Percentiles rank a stretch among this genome's conserved stretches.
These are phyloP conservation scores for Patiria miniata DNA, from an alignment of 35 echinoderm and acorn worm genomes.

Conservation along the genomic window DNA sequence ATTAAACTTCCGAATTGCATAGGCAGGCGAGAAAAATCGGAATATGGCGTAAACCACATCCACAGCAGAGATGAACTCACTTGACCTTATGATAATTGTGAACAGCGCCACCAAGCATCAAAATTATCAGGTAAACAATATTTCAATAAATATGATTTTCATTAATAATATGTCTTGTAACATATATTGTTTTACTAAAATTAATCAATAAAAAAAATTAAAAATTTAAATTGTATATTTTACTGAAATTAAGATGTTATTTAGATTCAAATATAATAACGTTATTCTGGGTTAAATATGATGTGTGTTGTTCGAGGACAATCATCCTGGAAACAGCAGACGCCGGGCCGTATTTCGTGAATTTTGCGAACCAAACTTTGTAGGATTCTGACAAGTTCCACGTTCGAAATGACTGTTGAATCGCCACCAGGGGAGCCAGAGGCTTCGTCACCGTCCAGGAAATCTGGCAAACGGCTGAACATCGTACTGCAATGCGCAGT, in stretches of 20 bases:
- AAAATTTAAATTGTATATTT: not conserved
- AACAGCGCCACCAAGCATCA: constrained; percentile 9
- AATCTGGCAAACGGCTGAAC: constrained; percentile 74
- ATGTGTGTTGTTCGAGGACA: not conserved
- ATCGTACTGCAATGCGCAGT: constrained; percentile 83
- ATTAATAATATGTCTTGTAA: too few relatives aligned
- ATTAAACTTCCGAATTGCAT: too few relatives aligned
- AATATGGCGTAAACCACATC: constrained; percentile 14
- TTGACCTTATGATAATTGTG: not conserved
- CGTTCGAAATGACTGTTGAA: constrained; percentile 53
- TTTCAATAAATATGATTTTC: too few relatives aligned
- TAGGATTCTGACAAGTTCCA: not conserved
- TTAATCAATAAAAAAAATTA: not conserved
- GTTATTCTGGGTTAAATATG: not conserved
- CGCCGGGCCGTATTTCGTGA: not conserved
- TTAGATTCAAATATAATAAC: not conserved
- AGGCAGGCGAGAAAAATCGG: too few relatives aligned
- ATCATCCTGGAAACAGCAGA: not conserved
- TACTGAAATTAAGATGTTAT: too few relatives aligned
- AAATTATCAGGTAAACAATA: not conserved
- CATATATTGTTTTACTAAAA: too few relatives aligned
- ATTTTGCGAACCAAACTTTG: not conserved
- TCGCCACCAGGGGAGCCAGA: constrained; percentile 10
- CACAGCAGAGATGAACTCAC: not conserved
- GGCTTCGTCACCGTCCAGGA: constrained; percentile 28